Evolutionary conservation across 2,113 vertebrate species (phyloP).

Genomic region (Gallinago paraguaiae): DNA sequence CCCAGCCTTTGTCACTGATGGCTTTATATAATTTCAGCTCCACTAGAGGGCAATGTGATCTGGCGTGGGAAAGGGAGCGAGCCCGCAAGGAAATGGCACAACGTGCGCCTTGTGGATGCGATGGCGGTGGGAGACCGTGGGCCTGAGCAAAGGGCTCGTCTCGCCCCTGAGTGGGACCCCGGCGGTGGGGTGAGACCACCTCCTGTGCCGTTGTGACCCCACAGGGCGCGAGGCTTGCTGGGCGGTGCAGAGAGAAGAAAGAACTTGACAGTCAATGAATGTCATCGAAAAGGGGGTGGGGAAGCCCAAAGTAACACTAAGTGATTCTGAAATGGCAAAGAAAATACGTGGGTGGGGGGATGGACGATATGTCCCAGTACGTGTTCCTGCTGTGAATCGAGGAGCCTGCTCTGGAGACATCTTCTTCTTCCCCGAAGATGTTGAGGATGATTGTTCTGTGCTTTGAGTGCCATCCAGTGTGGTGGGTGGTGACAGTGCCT

Average conservation of each 20-base stretch:
- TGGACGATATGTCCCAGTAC: accelerated
- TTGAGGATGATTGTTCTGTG: background rate
- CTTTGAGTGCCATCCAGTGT: background rate
- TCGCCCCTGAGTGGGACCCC: accelerated
- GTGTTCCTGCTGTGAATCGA: background rate
- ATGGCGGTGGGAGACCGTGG: accelerated
- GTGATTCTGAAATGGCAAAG: background rate
- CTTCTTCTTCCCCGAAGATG: background rate
- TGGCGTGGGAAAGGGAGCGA: background rate
- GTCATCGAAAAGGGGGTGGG: accelerated
- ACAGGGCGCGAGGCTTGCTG: accelerated
- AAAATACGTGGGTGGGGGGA: background rate
- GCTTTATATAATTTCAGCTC: background rate
- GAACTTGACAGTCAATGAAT: background rate
- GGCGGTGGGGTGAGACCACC: accelerated
- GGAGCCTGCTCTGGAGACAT: background rate
- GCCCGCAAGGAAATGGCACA: accelerated
- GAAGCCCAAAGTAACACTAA: background rate
- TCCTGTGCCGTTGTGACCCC: background rate
- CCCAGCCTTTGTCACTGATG: background rate
- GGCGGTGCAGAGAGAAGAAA: background rate
- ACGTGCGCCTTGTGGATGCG: accelerated
- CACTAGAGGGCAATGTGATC: constrained; percentile 48
- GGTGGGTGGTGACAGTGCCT: background rate
- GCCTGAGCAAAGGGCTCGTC: background rate